phyloP scores from a whole-genome alignment of 2,888 invertebrate species.

The Ethmia dodecea region DNA sequence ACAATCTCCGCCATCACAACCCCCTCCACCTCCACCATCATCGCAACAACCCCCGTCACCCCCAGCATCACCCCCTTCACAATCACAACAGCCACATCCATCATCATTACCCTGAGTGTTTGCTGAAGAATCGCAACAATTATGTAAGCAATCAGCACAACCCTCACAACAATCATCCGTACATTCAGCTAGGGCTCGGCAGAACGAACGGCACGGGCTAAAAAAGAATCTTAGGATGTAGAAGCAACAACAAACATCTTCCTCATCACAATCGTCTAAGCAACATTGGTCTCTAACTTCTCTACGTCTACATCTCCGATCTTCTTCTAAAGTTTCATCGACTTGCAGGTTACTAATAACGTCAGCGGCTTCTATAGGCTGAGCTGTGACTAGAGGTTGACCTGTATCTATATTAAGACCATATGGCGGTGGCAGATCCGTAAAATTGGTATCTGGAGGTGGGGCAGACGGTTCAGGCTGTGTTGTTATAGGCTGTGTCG shows the following conservation, averaged over 20 bases:
- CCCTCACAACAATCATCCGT: slow-evolving; percentile 27
- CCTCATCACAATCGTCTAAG: slow-evolving; percentile 7
- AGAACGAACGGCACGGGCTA: slow-evolving; percentile 20
- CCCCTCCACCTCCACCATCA: not conserved
- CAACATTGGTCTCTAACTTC: slow-evolving; percentile 13
- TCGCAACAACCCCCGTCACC: slow-evolving; percentile 1
- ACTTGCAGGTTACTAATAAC: too few relatives aligned
- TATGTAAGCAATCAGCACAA: slow-evolving; percentile 25
- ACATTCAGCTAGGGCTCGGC: slow-evolving; percentile 19
- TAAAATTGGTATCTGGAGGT: too few relatives aligned
- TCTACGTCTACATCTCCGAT: slow-evolving; percentile 1
- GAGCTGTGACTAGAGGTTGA: too few relatives aligned
- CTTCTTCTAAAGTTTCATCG: too few relatives aligned
- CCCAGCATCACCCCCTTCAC: not conserved
- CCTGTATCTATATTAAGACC: too few relatives aligned
- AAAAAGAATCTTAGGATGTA: slow-evolving; percentile 23
- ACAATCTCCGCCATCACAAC: slow-evolving; percentile 3
- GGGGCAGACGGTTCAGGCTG: too few relatives aligned
- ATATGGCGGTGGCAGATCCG: too few relatives aligned
- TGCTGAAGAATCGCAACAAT: slow-evolving; percentile 25
- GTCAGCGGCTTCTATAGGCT: too few relatives aligned
- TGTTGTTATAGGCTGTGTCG: too few relatives aligned
- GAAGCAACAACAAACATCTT: slow-evolving; percentile 22
- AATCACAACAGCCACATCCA: slow-evolving; percentile 2
- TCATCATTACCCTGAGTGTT: slow-evolving; percentile 4